Conservation (phyloP, 1,140 invertebrate species). For the Argopecten irradians region DNA sequence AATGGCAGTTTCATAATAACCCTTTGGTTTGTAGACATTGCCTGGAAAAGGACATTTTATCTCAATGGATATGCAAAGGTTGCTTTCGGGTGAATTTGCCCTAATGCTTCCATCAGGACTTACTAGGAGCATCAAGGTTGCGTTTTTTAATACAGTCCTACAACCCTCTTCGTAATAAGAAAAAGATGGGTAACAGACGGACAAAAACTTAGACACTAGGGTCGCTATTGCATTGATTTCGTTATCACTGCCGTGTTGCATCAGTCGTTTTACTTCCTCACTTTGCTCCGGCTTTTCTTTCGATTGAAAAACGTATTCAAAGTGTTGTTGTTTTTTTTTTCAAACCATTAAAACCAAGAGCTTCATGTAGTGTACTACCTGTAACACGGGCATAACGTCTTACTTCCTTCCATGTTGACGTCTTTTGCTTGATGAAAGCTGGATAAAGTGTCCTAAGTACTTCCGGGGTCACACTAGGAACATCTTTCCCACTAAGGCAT, state of each 20-base stretch:
- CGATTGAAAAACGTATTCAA: slow-evolving; percentile 28
- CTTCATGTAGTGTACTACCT: not conserved
- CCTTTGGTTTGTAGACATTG: not conserved
- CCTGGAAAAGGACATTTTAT: not conserved
- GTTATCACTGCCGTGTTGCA: slow-evolving; percentile 36
- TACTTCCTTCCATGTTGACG: not conserved
- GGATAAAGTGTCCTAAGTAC: not conserved
- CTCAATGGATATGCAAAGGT: not conserved
- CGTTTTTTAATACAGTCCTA: not conserved
- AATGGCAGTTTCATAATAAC: slow-evolving; percentile 16
- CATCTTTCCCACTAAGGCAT: not conserved
- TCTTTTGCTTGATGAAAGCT: not conserved
- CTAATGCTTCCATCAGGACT: slow-evolving; percentile 40
- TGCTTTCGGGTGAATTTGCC: too few species aligned
- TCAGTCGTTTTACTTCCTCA: not conserved
- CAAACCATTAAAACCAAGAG: not conserved
- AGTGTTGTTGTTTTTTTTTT: slow-evolving; percentile 30
- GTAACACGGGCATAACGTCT: slow-evolving; percentile 1
- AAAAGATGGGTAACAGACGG: not conserved
- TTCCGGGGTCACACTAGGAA: not conserved
- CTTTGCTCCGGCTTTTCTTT: not conserved
- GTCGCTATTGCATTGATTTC: slow-evolving; percentile 43
- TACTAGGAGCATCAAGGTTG: not conserved
- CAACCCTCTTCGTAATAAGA: slow-evolving; percentile 36
- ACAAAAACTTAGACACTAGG: slow-evolving; percentile 19